Conservation (phyloP, 2,113 vertebrate genomes). For the Dasyornis broadbenti region DNA sequence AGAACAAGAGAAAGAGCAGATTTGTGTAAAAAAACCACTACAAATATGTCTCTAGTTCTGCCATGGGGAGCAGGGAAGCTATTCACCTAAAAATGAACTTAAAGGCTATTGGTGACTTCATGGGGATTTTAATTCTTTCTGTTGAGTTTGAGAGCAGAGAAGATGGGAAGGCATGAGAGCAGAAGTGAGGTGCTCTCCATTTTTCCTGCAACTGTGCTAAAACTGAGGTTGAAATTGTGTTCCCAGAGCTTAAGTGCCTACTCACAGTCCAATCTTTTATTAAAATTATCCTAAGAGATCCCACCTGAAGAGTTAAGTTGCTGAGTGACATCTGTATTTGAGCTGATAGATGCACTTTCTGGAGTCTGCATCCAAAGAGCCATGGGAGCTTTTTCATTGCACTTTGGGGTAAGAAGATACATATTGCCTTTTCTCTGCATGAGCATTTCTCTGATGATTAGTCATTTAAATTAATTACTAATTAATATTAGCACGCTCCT, state of each 20-base stretch:
- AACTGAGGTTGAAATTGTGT: not conserved
- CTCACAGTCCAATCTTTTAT: not conserved
- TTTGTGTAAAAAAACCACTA: not conserved
- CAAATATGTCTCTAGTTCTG: not conserved
- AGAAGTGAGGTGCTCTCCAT: not conserved
- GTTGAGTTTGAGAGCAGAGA: not conserved
- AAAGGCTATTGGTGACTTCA: not conserved
- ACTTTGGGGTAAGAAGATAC: not conserved
- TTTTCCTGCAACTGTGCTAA: not conserved
- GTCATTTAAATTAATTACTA: not conserved
- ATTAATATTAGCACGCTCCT: not conserved
- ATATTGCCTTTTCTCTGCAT: not conserved
- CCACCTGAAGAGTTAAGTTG: not conserved
- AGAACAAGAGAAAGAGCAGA: not conserved
- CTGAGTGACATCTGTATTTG: not conserved
- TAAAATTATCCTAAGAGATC: not conserved
- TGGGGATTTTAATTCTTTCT: not conserved
- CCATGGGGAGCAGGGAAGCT: not conserved
- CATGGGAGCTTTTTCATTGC: not conserved
- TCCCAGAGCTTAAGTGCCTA: not conserved
- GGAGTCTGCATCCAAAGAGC: not conserved
- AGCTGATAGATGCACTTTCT: not conserved
- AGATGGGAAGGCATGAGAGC: not conserved
- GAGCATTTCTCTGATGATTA: not conserved
- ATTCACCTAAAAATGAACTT: not conserved